Base-by-base conservation (phyloP, 2,888 invertebrate genomes). In the Oxytorus armatus region DNA sequence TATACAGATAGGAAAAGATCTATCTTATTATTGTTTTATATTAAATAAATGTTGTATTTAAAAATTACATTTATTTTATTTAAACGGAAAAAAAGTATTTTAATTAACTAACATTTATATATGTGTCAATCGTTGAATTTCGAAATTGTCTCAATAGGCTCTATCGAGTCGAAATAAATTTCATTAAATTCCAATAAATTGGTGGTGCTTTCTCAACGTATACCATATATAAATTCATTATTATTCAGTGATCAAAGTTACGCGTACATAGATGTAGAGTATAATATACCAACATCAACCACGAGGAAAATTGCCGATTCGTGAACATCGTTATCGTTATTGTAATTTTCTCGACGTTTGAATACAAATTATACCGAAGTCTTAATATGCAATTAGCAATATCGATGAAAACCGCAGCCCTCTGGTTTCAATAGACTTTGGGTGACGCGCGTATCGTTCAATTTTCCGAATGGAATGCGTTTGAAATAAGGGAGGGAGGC, bases 341-440 rank as follows among this genome's bases (percentile, higher is more conserved):
- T 23, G 39, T 11, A 53, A 21, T 42, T 3, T 14, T 57, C 10
- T 51, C 53, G 23, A 69, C 23, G 25, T 51, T 21, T n/a, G 18
- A 47, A 23, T 55, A n/a, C 44, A 23, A 33, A 61, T 53, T 63
- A 23, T 44, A 42, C 3, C 29, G n/a, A 14, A 42, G 16, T 29
- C 23, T 53, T 63, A 18, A 47, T 70, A 47, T 63, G 10, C 25
- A 55, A 70, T 77, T 63, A 55, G 55, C 16, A n/a, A 36, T 55
- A 47, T 44, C 70, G 61, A 70, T 57, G 55, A 63, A 63, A 69
- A 18, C 51, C 21, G 18, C 21, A 36, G 8, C 53, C 16, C 11
- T 21, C 21, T 7, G 39, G 33, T n/a, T 7, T 3, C 1, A 7
- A 5, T 39, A 42, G n/a, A 61, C 8, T 11, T 47, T n/a, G 4